Evolutionary conservation across 2,797 vertebrate genomes (phyloP), one percentile per base, ranked within the genome.

Genomic region (Arremon brunneinucha): DNA sequence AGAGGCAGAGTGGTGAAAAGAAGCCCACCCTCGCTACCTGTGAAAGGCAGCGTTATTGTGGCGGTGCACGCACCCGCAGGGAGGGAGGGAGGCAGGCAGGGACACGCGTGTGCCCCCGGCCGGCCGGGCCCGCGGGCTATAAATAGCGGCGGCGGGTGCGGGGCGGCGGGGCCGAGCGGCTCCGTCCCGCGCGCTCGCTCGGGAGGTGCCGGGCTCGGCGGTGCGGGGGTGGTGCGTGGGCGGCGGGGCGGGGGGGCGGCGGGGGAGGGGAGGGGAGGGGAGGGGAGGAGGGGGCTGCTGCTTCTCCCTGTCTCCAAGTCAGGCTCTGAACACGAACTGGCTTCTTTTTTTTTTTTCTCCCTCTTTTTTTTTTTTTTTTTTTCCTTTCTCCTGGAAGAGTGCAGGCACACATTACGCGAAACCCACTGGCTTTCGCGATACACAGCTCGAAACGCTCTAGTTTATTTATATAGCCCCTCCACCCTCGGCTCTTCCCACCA

Each of bases 391-490:
- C 94, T 94, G 93, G 97, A 95, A 97, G 97, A 97, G 97, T 97
- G 97, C 97, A 97, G 98, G 97, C 97, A 97, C 97, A 97, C 97
- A 97, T 92, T 97, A 97, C 97, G 96, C 98, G 98, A 98, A 97
- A 94, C 95, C 97, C 96, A 96, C 95, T 97, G 97, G 97, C 96
- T 94, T 97, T 96, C 93, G 94, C 97, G 89, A 95, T 95, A 96
- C 96, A 97, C 97, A 86, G 95, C 97, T 94, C 95, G 78, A 96
- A 97, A 97, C 70, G 97, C 97, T 96, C 97, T 94, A 79, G 95
- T 96, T 95, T 97, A 97, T 98, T 97, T 97, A 97, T 97, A 96
- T 62, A 97, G 95, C 89, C 94, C 90, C 95, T 96, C 59, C 96
- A 91, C 96, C 94, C 93, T 96, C 96, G 74, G 96, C 96, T 96